Base-by-base conservation (phyloP, 2,797 vertebrate species). In the Aselliscus stoliczkanus region DNA sequence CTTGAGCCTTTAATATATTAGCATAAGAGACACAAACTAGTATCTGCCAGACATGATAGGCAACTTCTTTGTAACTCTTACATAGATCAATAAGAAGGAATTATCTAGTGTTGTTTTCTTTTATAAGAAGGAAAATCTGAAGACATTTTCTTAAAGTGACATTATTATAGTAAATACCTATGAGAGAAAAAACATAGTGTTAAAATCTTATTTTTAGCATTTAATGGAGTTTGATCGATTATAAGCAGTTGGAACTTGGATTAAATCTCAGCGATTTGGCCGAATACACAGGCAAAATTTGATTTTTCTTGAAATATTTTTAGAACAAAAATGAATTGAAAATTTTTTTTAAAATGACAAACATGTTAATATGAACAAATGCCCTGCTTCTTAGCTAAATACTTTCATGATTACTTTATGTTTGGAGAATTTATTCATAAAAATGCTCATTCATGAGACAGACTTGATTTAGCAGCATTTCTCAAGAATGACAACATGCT, bases 21-120 rank as follows among this genome's bases (percentile, higher is more conserved):
- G 2, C 62, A 62, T 56, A 79, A 18, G 44, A 90, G 27, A 37
- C 56, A 73, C n/a, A 56, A 95, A 69, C 5, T 15, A 90, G 82
- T 85, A 39, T 87, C 20, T 79, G 2, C 37, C 25, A 86, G 58
- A 52, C n/a, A 50, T 56, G n/a, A 70, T 15, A 92, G 70, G 10
- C 52, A 96, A 7, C 8, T 81, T 54, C 73, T 92, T 81, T 80
- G 67, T 73, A 92, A 94, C 92, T 69, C 52, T 94, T 62, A 58
- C 15, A 70, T 69, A 80, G 37, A 79, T 87, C 70, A 83, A n/a
- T 73, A 92, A 77, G 27, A 72, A 92, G 11, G 4, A 62, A 79
- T 86, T 79, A 58, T 56, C 0, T 1, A 58, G 12, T 11, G 0
- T 27, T 69, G n/a, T 37, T 47, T 76, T 73, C 29, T 76, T 69